phyloP scores from a whole-genome alignment of 92 coral and sea anemone species.

The Phymanthus crucifer region DNA sequence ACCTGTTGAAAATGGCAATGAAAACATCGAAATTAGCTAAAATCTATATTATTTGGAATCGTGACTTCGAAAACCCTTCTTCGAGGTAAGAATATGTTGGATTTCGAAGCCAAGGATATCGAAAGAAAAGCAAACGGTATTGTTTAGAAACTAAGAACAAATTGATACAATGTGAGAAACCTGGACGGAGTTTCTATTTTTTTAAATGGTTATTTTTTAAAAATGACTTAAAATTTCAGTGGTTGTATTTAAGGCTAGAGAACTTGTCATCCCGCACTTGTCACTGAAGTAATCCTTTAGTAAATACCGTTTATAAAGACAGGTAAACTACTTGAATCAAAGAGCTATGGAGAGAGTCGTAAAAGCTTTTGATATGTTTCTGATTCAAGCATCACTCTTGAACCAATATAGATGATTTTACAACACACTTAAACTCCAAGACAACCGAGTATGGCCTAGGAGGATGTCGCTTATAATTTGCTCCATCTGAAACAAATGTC shows the following conservation, averaged over 20 bases:
- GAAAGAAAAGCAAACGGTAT: neutral
- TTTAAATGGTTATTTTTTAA: neutral
- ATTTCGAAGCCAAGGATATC: neutral
- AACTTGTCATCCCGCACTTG: neutral
- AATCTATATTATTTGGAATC: neutral
- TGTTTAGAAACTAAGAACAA: neutral
- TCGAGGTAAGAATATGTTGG: neutral
- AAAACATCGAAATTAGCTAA: neutral
- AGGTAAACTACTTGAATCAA: neutral
- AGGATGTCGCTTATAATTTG: neutral
- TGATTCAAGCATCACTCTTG: neutral
- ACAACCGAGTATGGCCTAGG: neutral
- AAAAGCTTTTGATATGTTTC: neutral
- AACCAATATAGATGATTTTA: neutral
- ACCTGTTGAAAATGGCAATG: neutral
- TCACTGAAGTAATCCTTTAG: neutral
- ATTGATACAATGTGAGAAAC: neutral
- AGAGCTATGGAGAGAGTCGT: neutral
- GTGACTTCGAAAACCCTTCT: neutral
- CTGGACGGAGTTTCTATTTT: neutral
- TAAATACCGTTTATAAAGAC: constrained; percentile 9
- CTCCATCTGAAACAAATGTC: neutral
- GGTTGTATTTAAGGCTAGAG: neutral
- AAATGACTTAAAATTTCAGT: neutral
- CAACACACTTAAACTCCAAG: constrained; percentile 1